Evolutionary conservation across 2,797 vertebrate species (phyloP), one percentile per base, ranked within the genome.

Genomic region (Sebastes jordani): DNA sequence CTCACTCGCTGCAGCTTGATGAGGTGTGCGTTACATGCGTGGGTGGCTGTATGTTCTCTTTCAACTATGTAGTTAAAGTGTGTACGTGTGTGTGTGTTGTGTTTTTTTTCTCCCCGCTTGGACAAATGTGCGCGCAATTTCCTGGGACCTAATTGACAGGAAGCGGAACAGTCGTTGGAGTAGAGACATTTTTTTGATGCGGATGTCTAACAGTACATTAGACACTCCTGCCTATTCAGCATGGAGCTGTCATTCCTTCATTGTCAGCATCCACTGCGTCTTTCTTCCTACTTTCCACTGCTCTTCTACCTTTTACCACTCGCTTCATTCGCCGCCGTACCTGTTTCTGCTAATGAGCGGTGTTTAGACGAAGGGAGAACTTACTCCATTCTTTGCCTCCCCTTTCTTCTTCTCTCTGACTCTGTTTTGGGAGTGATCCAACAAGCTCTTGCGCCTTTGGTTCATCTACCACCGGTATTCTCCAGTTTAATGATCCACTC

Each of bases 401-500:
- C 82, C 83, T 80, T 76, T 85, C 55, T 14, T 85, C 83, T 80
- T 74, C 84, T 68, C 58, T 68, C 58, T 56, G 8, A 0, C 88
- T 88, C 81, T 77, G 86, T 86, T 87, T 88, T 88, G 78, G 89
- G 87, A 93, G 75, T 7, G 71, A 88, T 90, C 88, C 82, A 82
- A 68, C 80, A n/a, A 71, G 79, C 84, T 89, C 83, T 86, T 86
- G 88, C 64, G 77, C 88, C 82, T 88, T 87, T 85, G 85, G 84
- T 88, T 91, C 81, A 76, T 85, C 80, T 71, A 83, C 83, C 71
- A 74, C 79, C 23, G 68, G 68, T 86, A 87, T 88, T 91, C 83
- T 91, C 82, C 59, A 18, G 88, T 91, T 93, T 94, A 94, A 94
- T 92, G 91, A 94, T 92, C 91, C 93, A 92, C 92, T 89, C 81